These are phyloP conservation scores for Meriones unguiculatus DNA, from an alignment of 2,113 vertebrate species.

Conservation along the genomic window DNA sequence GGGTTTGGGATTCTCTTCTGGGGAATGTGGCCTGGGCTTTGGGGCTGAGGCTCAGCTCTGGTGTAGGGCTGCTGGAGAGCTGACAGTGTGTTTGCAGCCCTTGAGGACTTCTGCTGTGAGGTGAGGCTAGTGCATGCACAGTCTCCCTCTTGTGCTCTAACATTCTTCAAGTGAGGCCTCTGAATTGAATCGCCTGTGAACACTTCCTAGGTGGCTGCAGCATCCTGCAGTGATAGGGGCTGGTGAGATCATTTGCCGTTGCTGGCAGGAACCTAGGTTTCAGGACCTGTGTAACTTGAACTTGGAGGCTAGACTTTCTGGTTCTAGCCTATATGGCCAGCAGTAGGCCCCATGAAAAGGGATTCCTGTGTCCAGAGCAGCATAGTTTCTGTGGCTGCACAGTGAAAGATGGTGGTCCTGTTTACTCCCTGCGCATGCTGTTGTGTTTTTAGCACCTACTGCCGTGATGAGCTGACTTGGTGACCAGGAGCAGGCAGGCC, in stretches of 20 bases:
- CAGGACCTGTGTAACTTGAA: background rate
- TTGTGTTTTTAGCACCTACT: no score
- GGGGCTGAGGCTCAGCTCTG: background rate
- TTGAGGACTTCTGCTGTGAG: background rate
- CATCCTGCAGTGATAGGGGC: background rate
- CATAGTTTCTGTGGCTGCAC: background rate
- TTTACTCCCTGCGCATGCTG: background rate
- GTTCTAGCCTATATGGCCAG: no score
- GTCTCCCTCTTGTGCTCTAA: no score
- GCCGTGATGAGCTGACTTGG: background rate
- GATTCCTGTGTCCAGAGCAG: background rate
- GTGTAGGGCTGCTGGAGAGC: background rate
- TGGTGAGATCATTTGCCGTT: background rate
- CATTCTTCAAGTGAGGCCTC: background rate
- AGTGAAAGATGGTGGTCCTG: background rate
- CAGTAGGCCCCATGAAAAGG: fast-evolving
- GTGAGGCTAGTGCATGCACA: background rate
- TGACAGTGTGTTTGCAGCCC: background rate
- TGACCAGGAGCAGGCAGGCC: background rate
- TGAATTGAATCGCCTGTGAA: background rate
- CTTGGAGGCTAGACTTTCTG: background rate
- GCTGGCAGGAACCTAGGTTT: background rate
- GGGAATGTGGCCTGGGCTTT: background rate
- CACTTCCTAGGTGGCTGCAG: background rate
- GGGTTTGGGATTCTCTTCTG: fast-evolving